Evolutionary conservation across 1,140 invertebrate genomes (phyloP), one percentile per base, ranked within the genome.

Genomic region (Drosophila seguyi): DNA sequence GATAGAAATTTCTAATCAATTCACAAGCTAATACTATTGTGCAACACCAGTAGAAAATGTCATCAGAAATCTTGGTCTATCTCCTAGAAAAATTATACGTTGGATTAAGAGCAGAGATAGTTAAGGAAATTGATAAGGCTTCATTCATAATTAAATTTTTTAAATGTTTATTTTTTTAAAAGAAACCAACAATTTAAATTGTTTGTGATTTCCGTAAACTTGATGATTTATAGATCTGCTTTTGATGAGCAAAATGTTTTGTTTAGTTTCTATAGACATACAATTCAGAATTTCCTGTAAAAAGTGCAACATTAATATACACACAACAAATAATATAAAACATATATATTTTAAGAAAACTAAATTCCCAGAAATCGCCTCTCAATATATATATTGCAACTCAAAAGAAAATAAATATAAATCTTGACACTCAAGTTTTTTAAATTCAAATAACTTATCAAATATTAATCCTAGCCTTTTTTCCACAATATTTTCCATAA

Each of bases 21-120:
- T n/a, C n/a, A n/a, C n/a, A n/a, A n/a, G n/a, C 18, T 16, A 22
- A 53, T 36, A 36, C 8, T 22, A 22, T 53, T 10, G 18, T 53
- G 50, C 50, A 53, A 53, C 18, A 53, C 3, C 8, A 10, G 1
- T 3, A 36, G 20, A 36, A 60, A 31, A 34, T 63, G 55, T 42
- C 55, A 29, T 42, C 53, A 60, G 16, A 29, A 16, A 10, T n/a
- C n/a, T 20, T 3, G 5, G 2, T 6, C 7, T 56, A 38, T 39
- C 34, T 56, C 4, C 13, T 5, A 20, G 56, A 14, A 6, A 16
- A 36, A 16, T 29, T 20, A 6, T 44, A 20, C 6, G 18, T 4
- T 20, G 0, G 18, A 53, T 53, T 20, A 53, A 20, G 18, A 20
- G 6, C 31, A 36, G 7, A 53, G 20, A 36, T 36, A 22, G 14